A percentile compares a stretch with the other conserved stretches of the same genome.
phyloP scores from a whole-genome alignment of 1,140 invertebrate species.

The Brachionus paranguensis region DNA sequence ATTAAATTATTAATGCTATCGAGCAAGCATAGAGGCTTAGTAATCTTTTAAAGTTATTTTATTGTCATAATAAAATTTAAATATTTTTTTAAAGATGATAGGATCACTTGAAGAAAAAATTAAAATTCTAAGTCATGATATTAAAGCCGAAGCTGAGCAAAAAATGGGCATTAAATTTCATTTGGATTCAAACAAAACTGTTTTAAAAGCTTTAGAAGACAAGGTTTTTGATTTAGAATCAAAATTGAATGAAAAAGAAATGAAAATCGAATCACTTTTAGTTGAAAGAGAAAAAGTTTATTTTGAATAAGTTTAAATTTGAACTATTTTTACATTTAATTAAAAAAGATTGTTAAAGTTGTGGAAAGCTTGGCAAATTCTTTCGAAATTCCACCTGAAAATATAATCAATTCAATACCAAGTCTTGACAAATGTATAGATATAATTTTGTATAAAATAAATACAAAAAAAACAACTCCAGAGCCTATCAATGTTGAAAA shows the following conservation, averaged over 20 bases:
- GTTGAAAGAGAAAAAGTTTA: background rate
- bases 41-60: background rate
- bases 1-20: slow-evolving; percentile 41
- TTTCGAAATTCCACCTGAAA: background rate
- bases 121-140: background rate
- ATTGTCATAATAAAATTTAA: background rate
- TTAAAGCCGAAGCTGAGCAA: background rate
- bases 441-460: background rate
- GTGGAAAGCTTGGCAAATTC: background rate
- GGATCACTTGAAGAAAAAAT: background rate
- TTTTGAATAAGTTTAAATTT: background rate
- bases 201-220: background rate
- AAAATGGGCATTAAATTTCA: background rate
- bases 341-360: background rate
- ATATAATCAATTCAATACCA: background rate
- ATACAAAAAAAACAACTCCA: background rate
- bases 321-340: background rate
- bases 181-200: background rate
- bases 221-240: background rate
- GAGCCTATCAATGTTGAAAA: background rate
- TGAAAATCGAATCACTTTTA: background rate
- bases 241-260: background rate
- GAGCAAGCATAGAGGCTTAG: slow-evolving; percentile 32
- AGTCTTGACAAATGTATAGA: background rate
- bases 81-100: slow-evolving; percentile 22